Evolutionary conservation across 2,888 invertebrate genomes (phyloP), one percentile per base, ranked within the genome.

Genomic region (Frankliniella intonsa): DNA sequence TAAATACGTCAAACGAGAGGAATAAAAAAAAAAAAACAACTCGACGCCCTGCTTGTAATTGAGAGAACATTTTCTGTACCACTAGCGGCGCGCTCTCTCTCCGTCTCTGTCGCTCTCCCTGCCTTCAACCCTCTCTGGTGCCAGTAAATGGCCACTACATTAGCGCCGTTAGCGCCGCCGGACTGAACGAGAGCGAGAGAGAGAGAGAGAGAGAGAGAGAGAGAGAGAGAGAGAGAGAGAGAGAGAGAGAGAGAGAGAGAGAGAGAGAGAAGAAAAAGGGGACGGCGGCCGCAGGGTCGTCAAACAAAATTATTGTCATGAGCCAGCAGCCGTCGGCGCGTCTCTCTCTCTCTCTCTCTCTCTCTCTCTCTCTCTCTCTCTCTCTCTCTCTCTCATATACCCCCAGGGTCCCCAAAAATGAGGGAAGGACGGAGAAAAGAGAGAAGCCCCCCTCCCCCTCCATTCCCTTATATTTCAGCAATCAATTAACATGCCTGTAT

Each of bases 251-350:
- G 3, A 55, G 2, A 55, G 14, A 10, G 55, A 19, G 55, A 55
- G 55, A 10, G 55, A 55, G n/a, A 55, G 14, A 9, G 55, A 55
- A 55, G 55, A 62, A 62, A 17, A 62, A 62, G 38, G 3, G 38
- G 38, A 38, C 38, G 38, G 38, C 3, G 5, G 38, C 38, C 38
- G 38, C 38, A 38, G 38, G 38, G 38, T 38, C 69, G 25, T 22
- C 22, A 76, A 22, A 76, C 69, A 76, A 25, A 76, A 22, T 76
- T 76, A 76, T 25, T 76, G 69, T 76, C 69, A 76, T 10, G 69
- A 25, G 17, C 55, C 55, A 17, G 55, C 55, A 12, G 55, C 3
- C 12, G 14, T 55, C 17, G 12, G 9, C 17, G 55, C 7, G 3
- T 3, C 62, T 3, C 62, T 0, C 62, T 62, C 62, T 62, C 11